Evolutionary conservation across 2,888 invertebrate species (phyloP).

Genomic region (Cryptocephalus primarius): DNA sequence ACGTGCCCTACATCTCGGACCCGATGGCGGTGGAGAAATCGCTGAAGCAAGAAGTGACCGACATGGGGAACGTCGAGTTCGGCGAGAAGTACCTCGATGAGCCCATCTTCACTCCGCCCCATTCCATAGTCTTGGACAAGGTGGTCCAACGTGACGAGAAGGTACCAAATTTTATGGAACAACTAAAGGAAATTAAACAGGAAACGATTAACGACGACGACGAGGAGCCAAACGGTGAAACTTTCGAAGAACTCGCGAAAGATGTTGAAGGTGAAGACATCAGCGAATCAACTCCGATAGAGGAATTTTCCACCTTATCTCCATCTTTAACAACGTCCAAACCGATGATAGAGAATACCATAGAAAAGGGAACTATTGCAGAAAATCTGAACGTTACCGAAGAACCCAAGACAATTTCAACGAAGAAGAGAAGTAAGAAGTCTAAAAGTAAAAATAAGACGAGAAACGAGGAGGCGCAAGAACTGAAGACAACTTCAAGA

Average conservation of each 20-base stretch:
- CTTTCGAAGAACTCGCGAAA: neutral
- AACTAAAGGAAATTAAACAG: slow-evolving; percentile 1
- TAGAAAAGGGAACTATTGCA: neutral
- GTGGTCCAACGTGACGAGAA: slow-evolving; percentile 3
- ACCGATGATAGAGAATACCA: neutral
- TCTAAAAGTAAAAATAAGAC: neutral
- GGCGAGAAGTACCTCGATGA: slow-evolving; percentile 7
- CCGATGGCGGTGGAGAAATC: slow-evolving; percentile 12
- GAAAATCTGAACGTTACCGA: neutral
- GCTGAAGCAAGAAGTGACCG: slow-evolving; percentile 12
- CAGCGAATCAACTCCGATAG: neutral
- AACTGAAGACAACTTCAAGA: too few species aligned
- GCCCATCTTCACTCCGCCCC: neutral
- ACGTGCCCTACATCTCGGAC: slow-evolving; percentile 6
- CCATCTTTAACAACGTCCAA: too few species aligned
- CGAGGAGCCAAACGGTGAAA: too few species aligned
- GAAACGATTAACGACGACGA: neutral
- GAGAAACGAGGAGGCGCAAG: neutral
- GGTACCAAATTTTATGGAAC: slow-evolving; percentile 1
- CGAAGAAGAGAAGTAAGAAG: neutral
- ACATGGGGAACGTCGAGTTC: slow-evolving; percentile 9
- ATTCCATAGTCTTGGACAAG: slow-evolving; percentile 4
- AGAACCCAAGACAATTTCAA: neutral
- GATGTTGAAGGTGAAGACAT: neutral
- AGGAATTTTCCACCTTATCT: neutral